These are phyloP conservation scores for Podarcis siculus DNA, from an alignment of 2,797 vertebrate genomes.

Conservation along the genomic window DNA sequence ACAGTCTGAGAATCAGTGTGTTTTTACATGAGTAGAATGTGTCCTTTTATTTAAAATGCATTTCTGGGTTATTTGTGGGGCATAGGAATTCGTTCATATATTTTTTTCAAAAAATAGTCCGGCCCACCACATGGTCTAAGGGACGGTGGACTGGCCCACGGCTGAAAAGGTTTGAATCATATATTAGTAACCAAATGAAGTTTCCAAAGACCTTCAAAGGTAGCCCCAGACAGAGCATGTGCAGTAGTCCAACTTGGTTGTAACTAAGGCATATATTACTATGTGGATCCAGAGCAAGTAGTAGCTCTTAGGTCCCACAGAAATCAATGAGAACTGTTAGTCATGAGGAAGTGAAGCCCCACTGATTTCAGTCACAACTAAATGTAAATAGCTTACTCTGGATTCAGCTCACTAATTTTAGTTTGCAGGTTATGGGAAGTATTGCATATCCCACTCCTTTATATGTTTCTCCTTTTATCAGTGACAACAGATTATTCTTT, in stretches of 20 bases:
- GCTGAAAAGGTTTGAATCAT: no score
- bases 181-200: no score
- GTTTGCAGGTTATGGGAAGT: not conserved
- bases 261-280: not conserved
- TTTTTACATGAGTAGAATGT: no score
- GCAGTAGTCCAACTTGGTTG: not conserved
- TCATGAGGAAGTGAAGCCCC: not conserved
- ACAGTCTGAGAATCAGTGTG: no score
- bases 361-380: not conserved
- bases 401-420: not conserved
- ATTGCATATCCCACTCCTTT: not conserved
- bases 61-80: no score
- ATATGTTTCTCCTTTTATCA: not conserved
- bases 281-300: not conserved
- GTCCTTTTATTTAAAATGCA: no score
- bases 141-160: no score
- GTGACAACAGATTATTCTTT: slow-evolving; percentile 6
- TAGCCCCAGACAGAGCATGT: no score
- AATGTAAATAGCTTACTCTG: not conserved
- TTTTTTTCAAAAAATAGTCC: no score
- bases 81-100: no score
- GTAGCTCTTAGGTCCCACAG: not conserved
- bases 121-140: no score
- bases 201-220: no score
- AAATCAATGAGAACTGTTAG: not conserved